phyloP scores from a whole-genome alignment of 2,113 vertebrate species.

The Bufo bufo region DNA sequence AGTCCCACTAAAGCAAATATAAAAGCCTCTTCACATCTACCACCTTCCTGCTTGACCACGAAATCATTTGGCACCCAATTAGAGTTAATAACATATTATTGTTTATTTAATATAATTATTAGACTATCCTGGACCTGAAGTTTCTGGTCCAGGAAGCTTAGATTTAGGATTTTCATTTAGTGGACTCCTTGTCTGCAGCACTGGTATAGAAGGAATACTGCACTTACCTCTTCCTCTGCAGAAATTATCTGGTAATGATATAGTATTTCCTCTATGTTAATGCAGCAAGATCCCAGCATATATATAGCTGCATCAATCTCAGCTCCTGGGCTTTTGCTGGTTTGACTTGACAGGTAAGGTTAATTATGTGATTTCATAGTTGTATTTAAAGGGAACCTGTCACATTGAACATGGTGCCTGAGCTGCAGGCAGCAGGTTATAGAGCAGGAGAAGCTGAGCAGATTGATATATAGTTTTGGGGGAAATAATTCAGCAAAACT shows the following conservation, averaged over 20 bases:
- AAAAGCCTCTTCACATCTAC: background rate
- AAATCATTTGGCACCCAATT: background rate
- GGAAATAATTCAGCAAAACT: no score
- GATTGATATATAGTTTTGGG: no score
- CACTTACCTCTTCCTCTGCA: background rate
- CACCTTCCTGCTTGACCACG: background rate
- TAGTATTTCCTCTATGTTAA: background rate
- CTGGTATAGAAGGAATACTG: background rate
- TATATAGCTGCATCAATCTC: background rate
- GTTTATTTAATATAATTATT: background rate
- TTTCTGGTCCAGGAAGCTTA: background rate
- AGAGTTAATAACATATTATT: background rate
- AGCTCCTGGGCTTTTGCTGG: background rate
- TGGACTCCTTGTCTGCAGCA: background rate
- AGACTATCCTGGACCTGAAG: background rate
- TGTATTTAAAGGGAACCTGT: no score
- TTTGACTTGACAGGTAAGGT: background rate
- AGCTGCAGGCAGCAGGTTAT: no score
- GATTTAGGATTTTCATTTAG: background rate
- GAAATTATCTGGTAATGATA: background rate
- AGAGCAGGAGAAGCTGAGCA: no score
- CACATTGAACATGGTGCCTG: no score
- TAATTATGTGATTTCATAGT: background rate
- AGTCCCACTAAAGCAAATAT: constrained; percentile 28
- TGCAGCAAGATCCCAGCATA: background rate